Evolutionary conservation across 2,888 invertebrate species (phyloP).

Genomic region (Hypsopygia costalis): DNA sequence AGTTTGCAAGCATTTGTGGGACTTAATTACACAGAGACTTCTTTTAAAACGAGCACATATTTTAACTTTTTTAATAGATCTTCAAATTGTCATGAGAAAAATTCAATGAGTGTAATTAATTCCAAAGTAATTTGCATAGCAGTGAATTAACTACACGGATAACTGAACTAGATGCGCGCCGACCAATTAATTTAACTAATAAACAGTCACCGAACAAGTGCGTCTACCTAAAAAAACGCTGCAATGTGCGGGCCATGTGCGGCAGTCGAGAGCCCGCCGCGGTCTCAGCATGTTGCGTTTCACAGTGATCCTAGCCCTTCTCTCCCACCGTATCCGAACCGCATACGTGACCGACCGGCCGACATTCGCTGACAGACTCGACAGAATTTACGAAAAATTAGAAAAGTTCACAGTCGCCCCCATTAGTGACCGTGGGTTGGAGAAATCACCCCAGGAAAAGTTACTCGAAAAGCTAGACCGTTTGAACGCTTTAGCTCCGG

Average conservation of each 20-base stretch:
- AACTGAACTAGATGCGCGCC: too few relatives aligned
- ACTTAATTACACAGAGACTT: too few relatives aligned
- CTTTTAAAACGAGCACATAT: too few relatives aligned
- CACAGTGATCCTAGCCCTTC: slow-evolving; percentile 40
- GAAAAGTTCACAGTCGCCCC: slow-evolving; percentile 48
- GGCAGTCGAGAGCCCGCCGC: slow-evolving; percentile 42
- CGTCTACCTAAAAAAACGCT: slow-evolving; percentile 10
- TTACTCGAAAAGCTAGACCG: slow-evolving; percentile 55
- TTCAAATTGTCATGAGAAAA: too few relatives aligned
- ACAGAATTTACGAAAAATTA: slow-evolving; percentile 54
- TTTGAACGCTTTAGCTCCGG: slow-evolving; percentile 48
- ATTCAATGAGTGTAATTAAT: too few relatives aligned
- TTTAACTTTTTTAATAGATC: too few relatives aligned
- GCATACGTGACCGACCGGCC: slow-evolving; percentile 56
- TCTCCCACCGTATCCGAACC: slow-evolving; percentile 43
- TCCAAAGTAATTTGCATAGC: too few relatives aligned
- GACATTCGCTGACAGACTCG: slow-evolving; percentile 48
- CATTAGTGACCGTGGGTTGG: slow-evolving; percentile 16
- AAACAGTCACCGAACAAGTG: background rate
- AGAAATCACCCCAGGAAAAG: slow-evolving; percentile 30
- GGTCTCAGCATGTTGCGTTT: slow-evolving; percentile 54
- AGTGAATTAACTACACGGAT: too few relatives aligned
- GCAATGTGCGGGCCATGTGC: slow-evolving; percentile 34
- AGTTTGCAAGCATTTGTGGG: too few relatives aligned
- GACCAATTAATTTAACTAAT: too few relatives aligned